Evolutionary conservation across 2,797 vertebrate species (phyloP), one percentile per base, ranked within the genome.

Genomic region (Falco naumanni): DNA sequence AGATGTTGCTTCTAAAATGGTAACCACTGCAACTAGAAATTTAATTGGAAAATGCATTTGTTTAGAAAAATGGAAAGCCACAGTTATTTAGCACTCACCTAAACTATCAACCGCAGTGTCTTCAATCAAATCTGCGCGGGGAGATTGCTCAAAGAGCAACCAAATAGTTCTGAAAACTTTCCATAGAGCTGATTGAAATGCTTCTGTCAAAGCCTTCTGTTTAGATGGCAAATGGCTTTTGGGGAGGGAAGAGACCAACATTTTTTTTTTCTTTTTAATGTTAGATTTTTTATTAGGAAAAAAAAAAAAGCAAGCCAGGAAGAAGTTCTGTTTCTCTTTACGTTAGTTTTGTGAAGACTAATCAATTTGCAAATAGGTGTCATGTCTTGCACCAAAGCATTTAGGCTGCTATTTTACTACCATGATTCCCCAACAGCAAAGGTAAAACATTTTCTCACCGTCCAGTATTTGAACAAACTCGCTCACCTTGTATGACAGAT

Each of bases 1-100:
- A 93, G 75, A 87, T 61, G 68, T 39, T 41, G 51, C 61, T 93
- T 92, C 54, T 87, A 21, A 89, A 95, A 78, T 17, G 53, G 85
- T 47, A 89, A 96, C 80, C 83, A 77, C 66, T 84, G 61, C 51
- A 64, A 75, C 53, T 68, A 51, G 71, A 75, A 78, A 53, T 69
- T 10, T 9, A 75, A 93, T 43, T 48, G 47, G 53, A 51, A 89
- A 95, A 50, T 2, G 2, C n/a, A n/a, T 68, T 77, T 74, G 33
- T 65, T 59, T 80, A 43, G 76, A 13, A 77, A 88, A 91, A 54
- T 4, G 20, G 56, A 66, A 87, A 85, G 50, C 78, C 79, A 69
- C 60, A 69, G 56, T 48, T 43, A 72, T 25, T 80, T 33, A 93
- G 34, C 15, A 16, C n/a, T 70, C 75, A 93, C 86, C 93, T 95